Conservation (phyloP, 2,888 invertebrate species). For the Pachliopta kotzebuea region DNA sequence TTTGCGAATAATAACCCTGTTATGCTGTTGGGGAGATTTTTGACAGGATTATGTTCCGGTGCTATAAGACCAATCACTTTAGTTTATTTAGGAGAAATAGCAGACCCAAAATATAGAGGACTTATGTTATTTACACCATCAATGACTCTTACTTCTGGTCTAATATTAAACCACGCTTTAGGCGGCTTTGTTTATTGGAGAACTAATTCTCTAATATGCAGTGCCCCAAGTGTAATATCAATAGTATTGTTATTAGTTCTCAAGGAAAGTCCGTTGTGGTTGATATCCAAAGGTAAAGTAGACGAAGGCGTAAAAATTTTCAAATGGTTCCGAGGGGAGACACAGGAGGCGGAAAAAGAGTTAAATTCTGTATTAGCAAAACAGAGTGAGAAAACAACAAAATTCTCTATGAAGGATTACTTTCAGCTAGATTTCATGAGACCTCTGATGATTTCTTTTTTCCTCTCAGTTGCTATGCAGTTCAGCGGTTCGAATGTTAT, state of each 20-base stretch:
- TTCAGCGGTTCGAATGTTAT: conserved; percentile 51
- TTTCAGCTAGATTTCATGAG: conserved; percentile 40
- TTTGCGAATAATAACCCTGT: conserved; percentile 39
- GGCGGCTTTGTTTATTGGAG: conserved; percentile 49
- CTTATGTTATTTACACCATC: conserved; percentile 43
- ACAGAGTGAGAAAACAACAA: conserved; percentile 36
- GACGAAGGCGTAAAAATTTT: conserved; percentile 46
- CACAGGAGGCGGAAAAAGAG: conserved; percentile 44
- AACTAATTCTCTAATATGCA: conserved; percentile 41
- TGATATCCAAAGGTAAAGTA: conserved; percentile 47
- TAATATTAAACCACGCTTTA: conserved; percentile 43
- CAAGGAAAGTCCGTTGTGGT: conserved; percentile 58
- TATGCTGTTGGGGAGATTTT: conserved; percentile 47
- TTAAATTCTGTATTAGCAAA: conserved; percentile 42
- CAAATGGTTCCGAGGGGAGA: conserved; percentile 47
- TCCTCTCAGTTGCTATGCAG: conserved; percentile 45
- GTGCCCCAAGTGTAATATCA: conserved; percentile 41
- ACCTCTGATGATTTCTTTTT: conserved; percentile 43
- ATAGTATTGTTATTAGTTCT: conserved; percentile 41
- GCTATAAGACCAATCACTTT: conserved; percentile 44
- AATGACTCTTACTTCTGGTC: conserved; percentile 42
- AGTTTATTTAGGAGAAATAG: conserved; percentile 53
- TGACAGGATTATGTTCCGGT: conserved; percentile 48
- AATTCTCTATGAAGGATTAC: conserved; percentile 36
- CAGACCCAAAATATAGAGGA: conserved; percentile 50